phyloP scores from a whole-genome alignment of 2,888 invertebrate genomes.

The Loripinus fragilis region DNA sequence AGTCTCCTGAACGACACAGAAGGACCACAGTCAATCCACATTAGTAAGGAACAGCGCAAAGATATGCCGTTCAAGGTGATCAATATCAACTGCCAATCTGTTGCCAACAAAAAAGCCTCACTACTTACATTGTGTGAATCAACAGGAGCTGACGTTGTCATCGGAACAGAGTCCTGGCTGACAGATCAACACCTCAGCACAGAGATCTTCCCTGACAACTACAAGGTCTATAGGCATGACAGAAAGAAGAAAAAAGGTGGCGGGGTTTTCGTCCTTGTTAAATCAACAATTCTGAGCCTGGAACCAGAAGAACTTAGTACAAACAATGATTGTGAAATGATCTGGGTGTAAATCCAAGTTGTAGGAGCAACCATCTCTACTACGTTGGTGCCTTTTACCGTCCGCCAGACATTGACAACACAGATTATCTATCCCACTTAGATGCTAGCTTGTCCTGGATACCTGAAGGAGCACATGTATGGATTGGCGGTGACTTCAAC shows the following conservation, averaged over 20 bases:
- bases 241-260: slow-evolving; percentile 21
- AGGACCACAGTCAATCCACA: not conserved
- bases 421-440: no score
- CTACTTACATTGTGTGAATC: no score
- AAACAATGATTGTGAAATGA: no score
- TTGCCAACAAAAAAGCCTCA: slow-evolving; percentile 11
- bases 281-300: no score
- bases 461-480: no score
- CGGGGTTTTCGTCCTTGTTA: slow-evolving; percentile 6
- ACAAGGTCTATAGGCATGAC: slow-evolving; percentile 13
- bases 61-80: slow-evolving; percentile 28
- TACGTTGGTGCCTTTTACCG: no score
- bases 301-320: no score
- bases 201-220: not conserved
- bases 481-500: no score
- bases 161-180: slow-evolving; percentile 37
- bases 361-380: no score
- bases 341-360: no score
- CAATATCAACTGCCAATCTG: slow-evolving; percentile 24
- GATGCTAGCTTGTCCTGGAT: no score
- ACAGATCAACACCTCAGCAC: not conserved
- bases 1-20: slow-evolving; percentile 10
- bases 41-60: not conserved
- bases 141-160: slow-evolving; percentile 16
- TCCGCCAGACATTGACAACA: no score